Conservation (phyloP, 2,113 vertebrate species). For the Crypturellus undulatus region DNA sequence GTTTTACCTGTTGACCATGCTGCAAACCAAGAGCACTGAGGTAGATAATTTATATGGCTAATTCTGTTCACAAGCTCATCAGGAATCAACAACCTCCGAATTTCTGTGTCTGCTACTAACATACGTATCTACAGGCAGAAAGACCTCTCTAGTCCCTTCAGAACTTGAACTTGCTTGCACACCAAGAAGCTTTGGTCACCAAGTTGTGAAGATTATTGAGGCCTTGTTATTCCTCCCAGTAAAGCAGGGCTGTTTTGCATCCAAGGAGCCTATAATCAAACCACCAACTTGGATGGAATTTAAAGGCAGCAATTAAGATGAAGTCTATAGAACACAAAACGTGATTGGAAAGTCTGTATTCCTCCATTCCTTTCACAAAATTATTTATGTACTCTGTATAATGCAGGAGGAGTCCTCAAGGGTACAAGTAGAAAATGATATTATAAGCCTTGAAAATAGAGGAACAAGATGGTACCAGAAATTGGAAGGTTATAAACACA, state of each 20-base stretch:
- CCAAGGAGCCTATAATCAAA: neutral
- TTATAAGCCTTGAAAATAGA: neutral
- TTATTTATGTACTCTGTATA: neutral
- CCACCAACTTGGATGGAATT: neutral
- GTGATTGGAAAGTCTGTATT: neutral
- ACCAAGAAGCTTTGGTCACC: neutral
- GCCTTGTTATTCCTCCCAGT: neutral
- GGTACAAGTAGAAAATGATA: neutral
- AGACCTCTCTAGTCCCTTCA: neutral
- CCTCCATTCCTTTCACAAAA: accelerated
- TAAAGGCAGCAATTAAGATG: neutral
- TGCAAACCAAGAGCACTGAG: neutral
- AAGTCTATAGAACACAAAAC: neutral
- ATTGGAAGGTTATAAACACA: neutral
- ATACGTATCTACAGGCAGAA: neutral
- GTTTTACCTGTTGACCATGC: neutral
- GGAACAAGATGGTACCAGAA: neutral
- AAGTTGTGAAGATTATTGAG: neutral
- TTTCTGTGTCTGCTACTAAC: neutral
- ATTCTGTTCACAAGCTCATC: neutral
- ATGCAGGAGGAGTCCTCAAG: neutral
- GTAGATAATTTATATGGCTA: neutral
- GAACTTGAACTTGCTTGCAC: neutral
- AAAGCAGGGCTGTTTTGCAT: neutral
- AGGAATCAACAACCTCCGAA: accelerated